Percentiles rank a stretch among this genome's conserved stretches.
phyloP scores from a whole-genome alignment of 2,888 invertebrate species.

The Drosophila neoperkinsi region DNA sequence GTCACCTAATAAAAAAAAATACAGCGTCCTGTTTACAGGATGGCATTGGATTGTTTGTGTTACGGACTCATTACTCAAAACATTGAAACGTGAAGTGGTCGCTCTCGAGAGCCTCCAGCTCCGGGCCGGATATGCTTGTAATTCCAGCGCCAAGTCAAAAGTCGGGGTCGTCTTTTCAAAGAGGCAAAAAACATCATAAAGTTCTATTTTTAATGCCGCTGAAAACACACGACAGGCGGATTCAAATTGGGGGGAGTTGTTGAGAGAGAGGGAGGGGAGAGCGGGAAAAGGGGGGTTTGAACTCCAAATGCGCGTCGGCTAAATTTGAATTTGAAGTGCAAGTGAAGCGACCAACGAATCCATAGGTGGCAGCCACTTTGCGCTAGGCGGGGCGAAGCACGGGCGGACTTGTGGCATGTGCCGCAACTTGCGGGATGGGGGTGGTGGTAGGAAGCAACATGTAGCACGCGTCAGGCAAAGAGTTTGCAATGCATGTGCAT shows the following conservation, averaged over 20 bases:
- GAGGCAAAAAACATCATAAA: slow-evolving; percentile 72
- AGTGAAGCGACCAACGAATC: slow-evolving; percentile 58
- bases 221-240: slow-evolving; percentile 40
- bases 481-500: slow-evolving; percentile 37
- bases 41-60: slow-evolving; percentile 9
- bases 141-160: slow-evolving; percentile 53
- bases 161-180: slow-evolving; percentile 59
- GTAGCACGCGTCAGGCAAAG: slow-evolving; percentile 37
- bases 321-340: slow-evolving; percentile 68
- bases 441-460: slow-evolving; percentile 1
- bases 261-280: slow-evolving; percentile 4
- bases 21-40: slow-evolving; percentile 74
- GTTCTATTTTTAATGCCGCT: slow-evolving; percentile 74
- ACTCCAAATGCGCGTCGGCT: slow-evolving; percentile 39
- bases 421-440: slow-evolving; percentile 51
- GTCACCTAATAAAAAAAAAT: slow-evolving; percentile 52
- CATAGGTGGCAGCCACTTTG: slow-evolving; percentile 77
- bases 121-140: slow-evolving; percentile 72
- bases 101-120: slow-evolving; percentile 11
- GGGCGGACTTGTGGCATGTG: slow-evolving; percentile 56
- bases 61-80: slow-evolving; percentile 52
- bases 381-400: slow-evolving; percentile 18
- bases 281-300: slow-evolving; percentile 33
- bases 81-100: slow-evolving; percentile 54
- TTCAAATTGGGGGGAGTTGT: slow-evolving; percentile 57